Conservation (phyloP, 2,888 invertebrate species). For the Campoplex capitator region DNA sequence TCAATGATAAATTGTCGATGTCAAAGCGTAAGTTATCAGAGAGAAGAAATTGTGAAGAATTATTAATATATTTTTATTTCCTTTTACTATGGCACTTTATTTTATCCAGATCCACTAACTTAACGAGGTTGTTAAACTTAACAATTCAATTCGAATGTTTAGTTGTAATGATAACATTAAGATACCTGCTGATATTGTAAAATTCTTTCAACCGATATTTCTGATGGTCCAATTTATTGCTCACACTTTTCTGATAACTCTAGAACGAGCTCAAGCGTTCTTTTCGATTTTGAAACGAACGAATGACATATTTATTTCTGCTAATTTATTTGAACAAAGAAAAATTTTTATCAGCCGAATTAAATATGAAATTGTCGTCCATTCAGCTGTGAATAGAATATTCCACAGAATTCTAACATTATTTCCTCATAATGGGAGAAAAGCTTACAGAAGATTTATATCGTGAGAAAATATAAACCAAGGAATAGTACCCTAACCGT, state of each 20-base stretch:
- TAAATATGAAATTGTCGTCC: neutral
- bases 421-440: neutral
- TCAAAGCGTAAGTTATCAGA: neutral
- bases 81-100: neutral
- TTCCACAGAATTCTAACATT: neutral
- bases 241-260: no score
- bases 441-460: neutral
- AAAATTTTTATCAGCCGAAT: neutral
- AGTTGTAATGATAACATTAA: neutral
- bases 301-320: neutral
- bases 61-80: neutral
- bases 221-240: no score
- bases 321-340: neutral
- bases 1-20: neutral
- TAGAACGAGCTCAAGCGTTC: neutral
- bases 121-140: no score
- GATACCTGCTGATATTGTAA: no score
- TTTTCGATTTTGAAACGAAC: neutral
- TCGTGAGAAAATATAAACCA: slow-evolving; percentile 2
- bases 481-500: neutral
- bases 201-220: no score
- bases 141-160: no score
- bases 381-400: neutral
- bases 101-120: neutral
- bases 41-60: neutral